A percentile compares a stretch with the other conserved stretches of the same genome.
These are phyloP conservation scores for Aratinga solstitialis DNA, from an alignment of 2,797 vertebrate species.

Conservation along the genomic window DNA sequence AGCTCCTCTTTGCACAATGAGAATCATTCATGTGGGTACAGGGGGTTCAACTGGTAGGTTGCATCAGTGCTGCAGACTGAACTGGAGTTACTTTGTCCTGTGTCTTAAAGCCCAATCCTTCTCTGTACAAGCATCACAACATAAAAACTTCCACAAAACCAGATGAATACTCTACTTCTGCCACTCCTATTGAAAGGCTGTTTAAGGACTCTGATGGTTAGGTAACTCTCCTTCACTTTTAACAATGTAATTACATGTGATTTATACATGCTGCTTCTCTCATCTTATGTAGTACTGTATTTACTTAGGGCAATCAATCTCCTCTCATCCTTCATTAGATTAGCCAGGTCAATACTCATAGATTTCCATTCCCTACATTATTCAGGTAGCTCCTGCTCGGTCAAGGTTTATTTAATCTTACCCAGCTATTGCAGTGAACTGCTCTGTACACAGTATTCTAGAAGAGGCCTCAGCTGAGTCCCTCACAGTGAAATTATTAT, in stretches of 20 bases:
- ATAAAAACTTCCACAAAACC: not conserved
- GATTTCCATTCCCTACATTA: slow-evolving; percentile 27
- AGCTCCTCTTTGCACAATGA: not conserved
- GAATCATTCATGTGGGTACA: not conserved
- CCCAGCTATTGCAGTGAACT: not conserved
- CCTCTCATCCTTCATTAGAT: slow-evolving; percentile 52
- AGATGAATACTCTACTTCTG: not conserved
- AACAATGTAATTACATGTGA: not conserved
- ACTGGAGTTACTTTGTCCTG: not conserved
- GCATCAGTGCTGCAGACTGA: too few relatives aligned
- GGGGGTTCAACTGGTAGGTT: not conserved
- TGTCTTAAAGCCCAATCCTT: not conserved
- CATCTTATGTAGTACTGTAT: not conserved
- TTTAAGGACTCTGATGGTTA: not conserved
- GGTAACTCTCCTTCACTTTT: not conserved
- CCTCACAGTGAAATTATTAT: not conserved
- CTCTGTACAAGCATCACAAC: not conserved
- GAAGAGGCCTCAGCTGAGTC: not conserved
- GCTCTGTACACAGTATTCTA: not conserved
- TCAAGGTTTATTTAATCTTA: slow-evolving; percentile 21
- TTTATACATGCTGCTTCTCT: not conserved
- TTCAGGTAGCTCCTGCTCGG: not conserved
- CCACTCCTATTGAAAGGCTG: not conserved
- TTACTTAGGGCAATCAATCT: slow-evolving; percentile 29
- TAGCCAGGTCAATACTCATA: slow-evolving; percentile 37